These are phyloP conservation scores for Muscina levida DNA, from an alignment of 2,888 invertebrate genomes.

Conservation along the genomic window DNA sequence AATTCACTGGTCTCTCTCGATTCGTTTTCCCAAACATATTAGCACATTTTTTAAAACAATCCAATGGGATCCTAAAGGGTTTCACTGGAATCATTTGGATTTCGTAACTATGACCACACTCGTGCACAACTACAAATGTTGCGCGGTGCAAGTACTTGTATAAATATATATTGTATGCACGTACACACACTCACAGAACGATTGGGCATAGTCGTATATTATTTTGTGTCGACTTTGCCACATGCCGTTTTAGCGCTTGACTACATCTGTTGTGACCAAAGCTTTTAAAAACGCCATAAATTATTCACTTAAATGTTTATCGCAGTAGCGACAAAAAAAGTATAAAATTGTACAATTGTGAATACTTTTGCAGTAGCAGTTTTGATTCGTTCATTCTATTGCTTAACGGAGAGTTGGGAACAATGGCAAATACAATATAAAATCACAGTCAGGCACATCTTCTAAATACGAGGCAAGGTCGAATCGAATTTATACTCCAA, in stretches of 20 bases:
- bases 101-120: background rate
- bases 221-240: constrained; percentile 34
- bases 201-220: background rate
- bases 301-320: constrained; percentile 58
- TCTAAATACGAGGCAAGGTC: constrained; percentile 22
- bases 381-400: constrained; percentile 25
- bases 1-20: background rate
- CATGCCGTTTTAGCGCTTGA: constrained; percentile 53
- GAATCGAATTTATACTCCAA: no score
- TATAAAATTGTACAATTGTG: background rate
- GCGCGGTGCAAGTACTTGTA: background rate
- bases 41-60: background rate
- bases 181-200: background rate
- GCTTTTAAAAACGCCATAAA: constrained; percentile 63
- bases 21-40: constrained; percentile 7
- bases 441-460: constrained; percentile 25
- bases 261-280: constrained; percentile 59
- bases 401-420: background rate
- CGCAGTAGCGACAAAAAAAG: constrained; percentile 25
- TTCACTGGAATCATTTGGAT: background rate
- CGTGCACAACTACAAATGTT: background rate
- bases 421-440: background rate
- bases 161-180: background rate
- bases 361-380: constrained; percentile 9
- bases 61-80: constrained; percentile 13